Evolutionary conservation across 2,797 vertebrate species (phyloP), one percentile per base, ranked within the genome.

Genomic region (Glyptemys insculpta): DNA sequence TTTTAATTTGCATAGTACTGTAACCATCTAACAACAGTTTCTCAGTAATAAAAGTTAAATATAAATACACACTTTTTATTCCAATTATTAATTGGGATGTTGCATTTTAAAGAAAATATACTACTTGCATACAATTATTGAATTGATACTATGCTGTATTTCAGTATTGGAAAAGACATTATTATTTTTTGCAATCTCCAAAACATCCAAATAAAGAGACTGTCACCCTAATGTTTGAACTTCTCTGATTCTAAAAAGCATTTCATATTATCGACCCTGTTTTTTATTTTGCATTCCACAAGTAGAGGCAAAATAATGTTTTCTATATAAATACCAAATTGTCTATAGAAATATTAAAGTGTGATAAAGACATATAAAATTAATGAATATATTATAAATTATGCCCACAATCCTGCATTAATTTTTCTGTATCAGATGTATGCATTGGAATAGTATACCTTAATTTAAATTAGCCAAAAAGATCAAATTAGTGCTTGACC

Each of bases 381-480:
- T n/a, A 95, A 89, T 92, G 88, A 85, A 82, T 57, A 76, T 81
- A 53, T 88, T 93, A 85, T 54, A 92, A 82, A 95, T 80, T 93
- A 86, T 86, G 25, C n/a, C n/a, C 65, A 95, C 79, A 90, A 54
- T 81, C 87, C 95, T 53, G n/a, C 92, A 87, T 79, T 87, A 89
- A 85, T 92, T 93, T 83, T 85, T 93, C 72, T 91, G 83, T 53
- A 85, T 41, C 62, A 90, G 29, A 95, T 14, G 79, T 83, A 96
- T 87, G 88, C 59, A 90, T 14, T 92, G 68, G 37, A 95, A 88
- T 0, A 86, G 47, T 88, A 92, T 59, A 88, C 78, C 87, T 95
- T 86, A 90, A 94, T 93, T 89, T 91, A 54, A 91, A 95, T 94
- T 85, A 91, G 74, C 93, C 74, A 96, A 86, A 93, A 65, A 95